Base-by-base conservation (phyloP, 2,797 vertebrate species). In the Clarias fuscus region DNA sequence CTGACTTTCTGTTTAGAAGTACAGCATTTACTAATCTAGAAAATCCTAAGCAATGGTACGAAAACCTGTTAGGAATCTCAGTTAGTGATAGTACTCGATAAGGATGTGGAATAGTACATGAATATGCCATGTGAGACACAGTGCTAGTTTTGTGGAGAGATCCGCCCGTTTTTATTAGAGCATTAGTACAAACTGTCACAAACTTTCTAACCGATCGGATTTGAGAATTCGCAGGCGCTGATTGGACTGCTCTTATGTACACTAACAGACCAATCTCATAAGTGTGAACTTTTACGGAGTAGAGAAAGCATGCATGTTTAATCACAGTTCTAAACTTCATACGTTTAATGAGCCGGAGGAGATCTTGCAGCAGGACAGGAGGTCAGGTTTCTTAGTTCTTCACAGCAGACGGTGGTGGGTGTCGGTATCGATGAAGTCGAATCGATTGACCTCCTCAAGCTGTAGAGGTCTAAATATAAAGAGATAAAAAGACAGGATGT, bases 381-480 rank as follows among this genome's bases (percentile, higher is more conserved):
- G 27, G 53, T 33, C 53, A 59, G 20, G 27, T 77, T 30, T 53
- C 7, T 58, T 58, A 48, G 53, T 30, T 58, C 53, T 30, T 58
- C 73, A 18, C 73, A 30, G 43, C 40, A 56, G 72, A 75, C 43
- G 27, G 72, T 24, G 24, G 43, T 48, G 59, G 72, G 72, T 7
- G 24, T 27, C 15, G 3, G 18, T 33, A 20, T 20, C 33, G 75
- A 59, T 58, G n/a, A 77, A 77, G 75, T 5, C n/a, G 27, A 59
- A 77, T 59, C 75, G 33, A 30, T 59, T 59, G 53, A 59, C 27
- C 75, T 18, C 20, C 53, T 59, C 56, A 59, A 58, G 53, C 75
- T 33, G 75, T 11, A 8, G 75, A 11, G 53, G n/a, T 59, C n/a
- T 77, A 22, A 77, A 77, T 58, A 77, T 77, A 77, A 77, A 33